Conservation (phyloP, 2,888 invertebrate genomes). For the Proisotoma minuta region DNA sequence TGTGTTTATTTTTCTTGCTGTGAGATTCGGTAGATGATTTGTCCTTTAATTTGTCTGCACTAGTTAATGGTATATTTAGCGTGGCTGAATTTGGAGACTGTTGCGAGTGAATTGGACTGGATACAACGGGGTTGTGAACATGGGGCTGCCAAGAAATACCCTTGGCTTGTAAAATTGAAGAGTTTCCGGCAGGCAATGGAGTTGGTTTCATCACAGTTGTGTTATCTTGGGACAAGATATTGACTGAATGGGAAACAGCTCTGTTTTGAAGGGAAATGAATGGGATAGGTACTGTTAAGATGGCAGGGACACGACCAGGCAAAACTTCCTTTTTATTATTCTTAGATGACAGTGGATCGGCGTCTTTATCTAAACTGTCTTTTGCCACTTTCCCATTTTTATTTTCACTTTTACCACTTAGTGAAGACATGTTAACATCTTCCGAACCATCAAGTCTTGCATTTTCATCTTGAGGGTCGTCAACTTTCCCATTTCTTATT, state of each 20-base stretch:
- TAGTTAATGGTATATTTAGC: slow-evolving; percentile 41
- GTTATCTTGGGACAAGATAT: slow-evolving; percentile 25
- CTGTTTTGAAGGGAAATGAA: slow-evolving; percentile 42
- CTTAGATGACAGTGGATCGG: background rate
- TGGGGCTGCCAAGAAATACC: slow-evolving; percentile 48
- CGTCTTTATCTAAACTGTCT: background rate
- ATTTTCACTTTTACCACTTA: background rate
- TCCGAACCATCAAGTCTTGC: slow-evolving; percentile 2
- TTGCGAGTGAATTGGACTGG: slow-evolving; percentile 27
- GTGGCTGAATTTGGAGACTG: slow-evolving; percentile 20
- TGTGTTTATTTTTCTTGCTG: slow-evolving; percentile 45
- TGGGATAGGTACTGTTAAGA: slow-evolving; percentile 47
- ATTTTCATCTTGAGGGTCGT: background rate
- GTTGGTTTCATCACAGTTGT: slow-evolving; percentile 37
- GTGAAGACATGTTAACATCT: background rate
- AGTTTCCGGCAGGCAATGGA: background rate
- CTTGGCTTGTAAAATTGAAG: slow-evolving; percentile 22
- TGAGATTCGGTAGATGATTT: slow-evolving; percentile 16
- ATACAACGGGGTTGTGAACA: slow-evolving; percentile 25
- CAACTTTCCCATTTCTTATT: background rate
- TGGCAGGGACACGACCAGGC: slow-evolving; percentile 37
- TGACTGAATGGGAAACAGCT: background rate
- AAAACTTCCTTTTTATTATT: too few species aligned
- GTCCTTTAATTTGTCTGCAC: slow-evolving; percentile 31
- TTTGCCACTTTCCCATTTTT: background rate